These are phyloP conservation scores for Pantelozetes paolii DNA, from an alignment of 2,888 invertebrate species.

Conservation along the genomic window DNA sequence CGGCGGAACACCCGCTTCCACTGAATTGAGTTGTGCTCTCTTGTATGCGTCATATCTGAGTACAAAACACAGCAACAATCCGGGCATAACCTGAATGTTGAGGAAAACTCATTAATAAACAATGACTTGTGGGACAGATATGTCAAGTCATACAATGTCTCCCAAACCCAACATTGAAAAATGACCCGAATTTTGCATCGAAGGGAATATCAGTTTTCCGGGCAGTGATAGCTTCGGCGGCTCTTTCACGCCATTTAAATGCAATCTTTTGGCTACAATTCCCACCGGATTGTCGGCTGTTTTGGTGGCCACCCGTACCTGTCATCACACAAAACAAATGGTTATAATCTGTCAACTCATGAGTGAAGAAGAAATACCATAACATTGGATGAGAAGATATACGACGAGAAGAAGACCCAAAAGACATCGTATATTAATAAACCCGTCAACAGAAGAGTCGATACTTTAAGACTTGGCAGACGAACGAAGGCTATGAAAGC, in stretches of 20 bases:
- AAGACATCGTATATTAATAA: constrained; percentile 77
- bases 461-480: constrained; percentile 90
- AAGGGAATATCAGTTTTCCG: constrained; percentile 91
- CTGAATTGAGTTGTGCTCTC: constrained; percentile 68
- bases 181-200: constrained; percentile 87
- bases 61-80: constrained; percentile 88
- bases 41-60: constrained; percentile 96
- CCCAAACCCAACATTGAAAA: constrained; percentile 87
- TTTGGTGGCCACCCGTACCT: constrained; percentile 59
- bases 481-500: constrained; percentile 96
- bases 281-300: constrained; percentile 64
- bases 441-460: constrained; percentile 86
- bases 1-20: constrained; percentile 60
- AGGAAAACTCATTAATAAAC: not conserved
- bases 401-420: constrained; percentile 98
- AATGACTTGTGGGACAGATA: constrained; percentile 48
- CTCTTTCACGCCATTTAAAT: constrained; percentile 70
- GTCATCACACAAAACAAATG: not conserved
- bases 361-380: constrained; percentile 71
- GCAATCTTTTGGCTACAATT: constrained; percentile 83
- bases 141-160: constrained; percentile 57
- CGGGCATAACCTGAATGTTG: constrained; percentile 76
- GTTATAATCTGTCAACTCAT: not conserved
- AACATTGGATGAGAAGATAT: constrained; percentile 96
- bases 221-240: constrained; percentile 92